Conservation (phyloP, 2,113 vertebrate genomes). For the Macquaria australasica region DNA sequence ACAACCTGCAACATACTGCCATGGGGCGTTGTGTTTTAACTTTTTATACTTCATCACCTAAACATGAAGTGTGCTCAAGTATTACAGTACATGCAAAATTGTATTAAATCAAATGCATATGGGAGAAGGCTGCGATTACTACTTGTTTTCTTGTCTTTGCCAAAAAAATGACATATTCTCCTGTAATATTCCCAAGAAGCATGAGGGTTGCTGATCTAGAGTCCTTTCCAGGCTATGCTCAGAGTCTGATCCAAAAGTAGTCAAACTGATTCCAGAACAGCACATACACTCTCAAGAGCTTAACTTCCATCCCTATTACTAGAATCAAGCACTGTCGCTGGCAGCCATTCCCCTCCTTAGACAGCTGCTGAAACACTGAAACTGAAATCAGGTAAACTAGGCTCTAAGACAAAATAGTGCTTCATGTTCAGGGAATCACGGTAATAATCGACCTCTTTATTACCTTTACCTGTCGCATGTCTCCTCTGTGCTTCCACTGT, state of each 20-base stretch:
- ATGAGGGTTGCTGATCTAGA: constrained; percentile 19
- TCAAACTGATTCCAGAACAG: constrained; percentile 65
- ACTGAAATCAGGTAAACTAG: constrained; percentile 36
- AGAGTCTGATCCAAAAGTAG: constrained; percentile 49
- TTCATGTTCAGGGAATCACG: constrained; percentile 18
- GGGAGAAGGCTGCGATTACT: constrained; percentile 23
- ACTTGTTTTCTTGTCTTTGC: constrained; percentile 24
- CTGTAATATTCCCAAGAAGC: constrained; percentile 39
- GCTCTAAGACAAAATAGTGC: constrained; percentile 14
- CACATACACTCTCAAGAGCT: constrained; percentile 56
- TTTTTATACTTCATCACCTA: constrained; percentile 17
- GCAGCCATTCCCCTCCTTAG: constrained; percentile 38
- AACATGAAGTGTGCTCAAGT: constrained; percentile 10
- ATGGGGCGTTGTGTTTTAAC: background rate
- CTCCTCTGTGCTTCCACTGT: constrained; percentile 32
- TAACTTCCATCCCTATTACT: constrained; percentile 52
- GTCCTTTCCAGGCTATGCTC: constrained; percentile 32
- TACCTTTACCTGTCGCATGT: constrained; percentile 24
- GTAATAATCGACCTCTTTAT: constrained; percentile 29
- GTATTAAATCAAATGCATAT: constrained; percentile 42
- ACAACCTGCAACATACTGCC: background rate
- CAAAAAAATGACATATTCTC: constrained; percentile 57
- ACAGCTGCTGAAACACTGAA: constrained; percentile 41
- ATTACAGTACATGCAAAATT: constrained; percentile 24
- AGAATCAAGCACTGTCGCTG: constrained; percentile 37